Base-by-base conservation (phyloP, 2,888 invertebrate species). In the Andrena bucephala region DNA sequence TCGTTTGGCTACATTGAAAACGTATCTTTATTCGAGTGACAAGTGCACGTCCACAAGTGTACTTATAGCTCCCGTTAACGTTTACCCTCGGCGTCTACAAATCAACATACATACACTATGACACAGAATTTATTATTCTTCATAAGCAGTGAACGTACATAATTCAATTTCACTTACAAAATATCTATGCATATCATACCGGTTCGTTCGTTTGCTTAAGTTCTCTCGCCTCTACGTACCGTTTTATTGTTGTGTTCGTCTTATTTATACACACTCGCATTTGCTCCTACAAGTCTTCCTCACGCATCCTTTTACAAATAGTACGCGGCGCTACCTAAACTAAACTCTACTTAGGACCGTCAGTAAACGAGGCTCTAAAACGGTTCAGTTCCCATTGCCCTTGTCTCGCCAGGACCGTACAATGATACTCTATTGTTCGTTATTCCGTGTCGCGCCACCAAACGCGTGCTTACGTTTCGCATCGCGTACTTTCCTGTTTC, bases 91-190 rank as follows among this genome's bases (percentile, higher is more conserved):
- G 65, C 57, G 54, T 67, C 69, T 73, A 85, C 70, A 52, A 87
- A 81, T 57, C 72, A 86, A 78, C 62, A 76, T 81, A 62, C 69
- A 80, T 84, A 89, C 77, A 80, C 81, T 91, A 91, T 92, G 91
- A 93, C 93, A 93, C 92, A 93, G 88, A 93, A 89, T 92, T 91
- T 92, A 92, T 93, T 93, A 90, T 91, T 92, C 74, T 90, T 91
- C 92, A 90, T 90, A 94, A 93, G 93, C 92, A 91, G 88, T 89
- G 91, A 92, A 92, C 90, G 89, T 93, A 92, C 91, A 93, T 88
- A 87, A 92, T 91, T 73, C 72, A 72, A 48, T 75, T 92, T 93
- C 90, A 91, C 91, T 92, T 93, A 92, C 89, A 93, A 93, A 94
- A 93, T 93, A 93, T 93, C 89, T 90, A 90, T 91, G 89, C 87